Base-by-base conservation (phyloP, 2,113 vertebrate species). In the Anser brachyrhynchus region DNA sequence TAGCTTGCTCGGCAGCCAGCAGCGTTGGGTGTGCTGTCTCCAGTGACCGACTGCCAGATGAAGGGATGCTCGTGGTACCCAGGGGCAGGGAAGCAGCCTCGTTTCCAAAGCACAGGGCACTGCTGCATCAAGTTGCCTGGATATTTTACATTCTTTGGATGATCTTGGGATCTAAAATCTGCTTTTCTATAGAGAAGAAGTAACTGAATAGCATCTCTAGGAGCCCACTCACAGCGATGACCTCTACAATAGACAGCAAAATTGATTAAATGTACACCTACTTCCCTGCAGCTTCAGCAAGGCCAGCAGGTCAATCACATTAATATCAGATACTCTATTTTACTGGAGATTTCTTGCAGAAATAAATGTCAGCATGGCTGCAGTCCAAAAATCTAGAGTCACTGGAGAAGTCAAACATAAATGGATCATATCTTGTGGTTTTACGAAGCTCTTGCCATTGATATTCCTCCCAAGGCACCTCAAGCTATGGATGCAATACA, bases 281-380 rank as follows among this genome's bases (percentile, higher is more conserved):
- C 61, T 92, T 96, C 51, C 76, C 62, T 97, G 83, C 89, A 90
- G 81, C 72, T 86, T 82, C 92, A 94, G 84, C 83, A 78, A 76
- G 95, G 87, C 59, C 82, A 91, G 31, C n/a, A 90, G 79, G 74
- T 95, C 78, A 92, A 93, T 76, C 58, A 43, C 52, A 62, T 96
- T 93, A 92, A 87, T 74, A 94, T 83, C 84, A 80, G 64, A 66
- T 80, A 82, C 71, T 89, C 70, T 70, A 26, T 80, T 91, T 91
- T 83, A 91, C 49, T 85, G 93, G 77, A 76, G 41, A 83, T 87
- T 87, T 77, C 91, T 91, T 22, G 9, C 5, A 13, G 77, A 87
- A 96, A 92, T 95, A 97, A 94, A 90, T 92, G 84, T 79, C 87
- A 95, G 69, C 25, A 26, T 83, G 66, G 64, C 72, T 66, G 29